A percentile compares a stretch with the other conserved stretches of the same genome.
Conservation (phyloP, 2,888 invertebrate species). For the Gryllus longicercus region DNA sequence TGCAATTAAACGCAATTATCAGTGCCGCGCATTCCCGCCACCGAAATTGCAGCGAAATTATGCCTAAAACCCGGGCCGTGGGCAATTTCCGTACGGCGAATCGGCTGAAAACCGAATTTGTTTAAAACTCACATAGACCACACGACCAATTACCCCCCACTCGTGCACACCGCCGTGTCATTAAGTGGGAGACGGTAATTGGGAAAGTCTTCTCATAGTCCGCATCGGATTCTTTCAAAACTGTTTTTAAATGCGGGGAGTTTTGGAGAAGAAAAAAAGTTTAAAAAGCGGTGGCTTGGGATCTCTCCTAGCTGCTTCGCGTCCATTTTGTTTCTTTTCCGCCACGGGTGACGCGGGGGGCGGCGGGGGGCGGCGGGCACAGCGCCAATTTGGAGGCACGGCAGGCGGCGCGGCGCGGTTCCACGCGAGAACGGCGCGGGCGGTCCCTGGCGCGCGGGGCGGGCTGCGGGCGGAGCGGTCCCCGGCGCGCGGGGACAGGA, state of each 20-base stretch:
- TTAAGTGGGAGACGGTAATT: not conserved
- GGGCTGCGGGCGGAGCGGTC: no score
- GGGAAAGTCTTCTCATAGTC: not conserved
- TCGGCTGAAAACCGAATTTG: slow-evolving; percentile 17
- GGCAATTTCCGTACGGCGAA: slow-evolving; percentile 8
- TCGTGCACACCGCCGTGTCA: not conserved
- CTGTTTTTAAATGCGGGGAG: not conserved
- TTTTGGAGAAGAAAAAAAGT: not conserved
- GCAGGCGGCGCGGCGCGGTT: no score
- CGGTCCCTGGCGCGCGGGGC: no score
- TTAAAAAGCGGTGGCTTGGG: not conserved
- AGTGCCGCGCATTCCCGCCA: slow-evolving; percentile 9
- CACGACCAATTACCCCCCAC: not conserved
- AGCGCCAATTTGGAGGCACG: no score
- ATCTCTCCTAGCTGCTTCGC: not conserved
- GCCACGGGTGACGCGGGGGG: no score
- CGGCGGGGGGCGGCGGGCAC: no score
- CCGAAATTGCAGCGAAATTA: slow-evolving; percentile 8
- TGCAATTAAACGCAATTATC: slow-evolving; percentile 10
- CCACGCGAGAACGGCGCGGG: no score
- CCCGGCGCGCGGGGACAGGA: no score
- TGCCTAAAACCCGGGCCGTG: not conserved
- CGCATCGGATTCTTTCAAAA: slow-evolving; percentile 17
- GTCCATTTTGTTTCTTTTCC: not conserved
- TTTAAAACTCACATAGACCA: slow-evolving; percentile 10